phyloP scores from a whole-genome alignment of 2,113 vertebrate genomes.

The Alouatta palliata region DNA sequence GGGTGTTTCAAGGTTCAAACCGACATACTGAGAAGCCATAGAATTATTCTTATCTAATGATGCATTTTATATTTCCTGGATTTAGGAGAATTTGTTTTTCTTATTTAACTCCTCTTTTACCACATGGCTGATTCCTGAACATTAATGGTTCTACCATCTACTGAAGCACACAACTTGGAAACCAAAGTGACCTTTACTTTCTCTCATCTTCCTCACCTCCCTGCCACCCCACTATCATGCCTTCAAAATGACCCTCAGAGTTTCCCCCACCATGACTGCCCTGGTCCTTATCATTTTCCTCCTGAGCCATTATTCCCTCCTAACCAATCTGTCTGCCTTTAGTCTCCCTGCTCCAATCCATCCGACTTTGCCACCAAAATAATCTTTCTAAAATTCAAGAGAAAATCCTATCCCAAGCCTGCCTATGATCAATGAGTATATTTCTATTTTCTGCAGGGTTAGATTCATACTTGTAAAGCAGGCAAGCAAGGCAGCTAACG shows the following conservation, averaged over 20 bases:
- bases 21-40: not conserved
- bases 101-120: constrained; percentile 57
- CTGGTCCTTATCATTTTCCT: not conserved
- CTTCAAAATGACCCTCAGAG: not conserved
- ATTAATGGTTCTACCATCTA: constrained; percentile 35
- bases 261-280: not conserved
- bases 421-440: not conserved
- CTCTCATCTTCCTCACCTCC: not conserved
- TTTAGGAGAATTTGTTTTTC: constrained; percentile 52
- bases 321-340: not conserved
- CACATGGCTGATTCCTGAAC: constrained; percentile 45
- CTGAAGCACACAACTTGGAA: constrained; percentile 35
- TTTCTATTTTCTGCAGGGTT: not conserved
- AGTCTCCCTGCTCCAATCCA: not conserved
- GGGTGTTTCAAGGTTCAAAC: not conserved
- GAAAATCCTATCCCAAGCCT: not conserved
- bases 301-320: not conserved
- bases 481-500: not conserved
- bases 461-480: not conserved
- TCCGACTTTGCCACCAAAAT: not conserved
- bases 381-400: not conserved
- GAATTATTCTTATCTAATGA: constrained; percentile 50
- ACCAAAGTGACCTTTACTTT: not conserved
- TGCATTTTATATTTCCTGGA: constrained; percentile 60
- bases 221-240: not conserved